Evolutionary conservation across 2,888 invertebrate genomes (phyloP).

Genomic region (Apocheima hispidaria): DNA sequence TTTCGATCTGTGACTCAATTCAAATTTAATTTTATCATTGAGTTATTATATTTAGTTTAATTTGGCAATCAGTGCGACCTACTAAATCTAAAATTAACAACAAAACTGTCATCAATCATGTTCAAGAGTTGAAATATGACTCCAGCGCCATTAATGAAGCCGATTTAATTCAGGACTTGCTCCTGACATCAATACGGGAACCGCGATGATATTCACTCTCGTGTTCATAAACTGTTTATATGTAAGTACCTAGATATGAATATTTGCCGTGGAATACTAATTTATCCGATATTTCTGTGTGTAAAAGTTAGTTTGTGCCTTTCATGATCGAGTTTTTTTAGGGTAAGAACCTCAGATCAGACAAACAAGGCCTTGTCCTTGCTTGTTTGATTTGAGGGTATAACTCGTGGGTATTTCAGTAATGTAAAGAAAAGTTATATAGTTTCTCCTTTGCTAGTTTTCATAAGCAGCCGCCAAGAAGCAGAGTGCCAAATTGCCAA

Average conservation of each 20-base stretch:
- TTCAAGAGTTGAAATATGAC: conserved; percentile 16
- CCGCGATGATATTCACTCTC: too few species aligned
- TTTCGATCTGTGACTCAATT: too few species aligned
- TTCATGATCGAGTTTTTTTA: too few species aligned
- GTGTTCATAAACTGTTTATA: conserved; percentile 7
- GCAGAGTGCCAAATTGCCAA: too few species aligned
- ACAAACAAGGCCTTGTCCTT: too few species aligned
- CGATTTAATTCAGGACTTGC: conserved; percentile 19
- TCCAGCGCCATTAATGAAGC: conserved; percentile 10
- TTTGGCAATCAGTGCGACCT: not conserved
- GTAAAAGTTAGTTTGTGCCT: not conserved
- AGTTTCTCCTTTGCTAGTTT: too few species aligned
- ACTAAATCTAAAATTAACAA: conserved; percentile 8
- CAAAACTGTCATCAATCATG: conserved; percentile 17
- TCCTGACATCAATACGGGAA: conserved; percentile 19
- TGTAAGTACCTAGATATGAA: not conserved
- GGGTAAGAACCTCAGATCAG: too few species aligned
- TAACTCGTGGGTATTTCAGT: too few species aligned
- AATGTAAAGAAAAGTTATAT: too few species aligned
- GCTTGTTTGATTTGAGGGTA: too few species aligned
- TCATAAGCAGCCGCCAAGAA: too few species aligned
- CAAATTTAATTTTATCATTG: too few species aligned
- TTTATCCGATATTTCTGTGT: not conserved
- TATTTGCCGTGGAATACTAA: not conserved
- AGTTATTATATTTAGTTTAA: not conserved